Base-by-base conservation (phyloP, 2,797 vertebrate species). In the Myiotriccus ornatus region DNA sequence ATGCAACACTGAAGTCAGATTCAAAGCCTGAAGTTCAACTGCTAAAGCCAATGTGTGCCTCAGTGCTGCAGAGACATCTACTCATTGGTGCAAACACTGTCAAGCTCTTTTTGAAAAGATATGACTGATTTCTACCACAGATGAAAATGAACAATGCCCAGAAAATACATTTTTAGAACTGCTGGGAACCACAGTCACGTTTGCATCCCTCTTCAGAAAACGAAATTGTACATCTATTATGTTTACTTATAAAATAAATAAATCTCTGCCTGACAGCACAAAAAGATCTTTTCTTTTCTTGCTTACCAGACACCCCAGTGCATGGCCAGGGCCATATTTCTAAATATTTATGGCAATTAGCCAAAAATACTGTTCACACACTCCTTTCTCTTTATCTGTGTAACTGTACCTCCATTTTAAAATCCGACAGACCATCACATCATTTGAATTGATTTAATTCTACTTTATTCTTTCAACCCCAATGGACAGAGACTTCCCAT, bases 361-460 rank as follows among this genome's bases (percentile, higher is more conserved):
- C 25, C 55, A 83, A 56, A 65, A 71, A 89, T 52, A 83, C 30
- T 68, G 35, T 28, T 52, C 85, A 62, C 59, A 30, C 28, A 14
- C 60, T 65, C 41, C 62, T 62, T 43, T 62, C 49, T 56, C 82
- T 94, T 79, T 82, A 46, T 24, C 37, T 17, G 1, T 15, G 2
- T 19, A 25, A 74, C 53, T 22, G 44, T 64, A 69, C 53, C 73
- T 95, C 81, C 37, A 27, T 89, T 68, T 39, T 55, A 60, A 71
- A 94, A 94, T 78, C n/a, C 68, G 78, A 78, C 47, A 92, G 10
- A 15, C 41, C 56, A 37, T 84, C 63, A 83, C 46, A 9, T 87
- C 62, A 69, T 50, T 50, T 78, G 76, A 91, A 91, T 34, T 82
- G 23, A 90, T n/a, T 93, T 82, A 91, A 94, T 81, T 90, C 39